These are phyloP conservation scores for Scelioninae gen. 2 DNA, from an alignment of 2,888 invertebrate species.

Conservation along the genomic window DNA sequence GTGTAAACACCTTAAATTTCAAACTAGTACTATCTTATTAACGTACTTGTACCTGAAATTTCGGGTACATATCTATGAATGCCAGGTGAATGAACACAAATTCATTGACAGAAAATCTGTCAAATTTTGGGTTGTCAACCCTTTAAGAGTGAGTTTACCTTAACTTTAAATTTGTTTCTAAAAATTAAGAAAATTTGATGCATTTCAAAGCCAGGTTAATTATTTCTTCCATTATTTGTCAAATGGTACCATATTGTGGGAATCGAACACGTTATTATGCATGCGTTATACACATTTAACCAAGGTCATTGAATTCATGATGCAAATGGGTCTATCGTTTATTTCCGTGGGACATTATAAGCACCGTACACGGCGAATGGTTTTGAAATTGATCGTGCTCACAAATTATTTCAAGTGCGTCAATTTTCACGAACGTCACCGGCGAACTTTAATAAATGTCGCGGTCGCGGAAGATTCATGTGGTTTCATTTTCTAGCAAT, in stretches of 20 bases:
- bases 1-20: too few species aligned
- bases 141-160: too few species aligned
- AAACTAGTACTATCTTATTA: too few species aligned
- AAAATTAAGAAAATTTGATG: too few species aligned
- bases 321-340: slow-evolving; percentile 16
- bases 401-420: slow-evolving; percentile 32
- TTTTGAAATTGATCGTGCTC: slow-evolving; percentile 30
- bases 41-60: too few species aligned
- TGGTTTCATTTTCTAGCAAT: slow-evolving; percentile 32
- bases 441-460: slow-evolving; percentile 40
- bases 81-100: too few species aligned
- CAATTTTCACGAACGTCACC: slow-evolving; percentile 36
- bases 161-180: too few species aligned
- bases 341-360: slow-evolving; percentile 23
- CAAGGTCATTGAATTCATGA: slow-evolving; percentile 21
- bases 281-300: slow-evolving; percentile 16
- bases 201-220: neutral
- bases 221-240: neutral
- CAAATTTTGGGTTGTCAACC: too few species aligned
- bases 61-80: too few species aligned
- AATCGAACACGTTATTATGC: slow-evolving; percentile 10
- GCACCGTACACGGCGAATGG: slow-evolving; percentile 10
- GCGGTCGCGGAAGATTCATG: slow-evolving; percentile 18
- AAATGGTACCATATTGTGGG: slow-evolving; percentile 5
- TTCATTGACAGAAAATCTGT: too few species aligned